Evolutionary conservation across 2,888 invertebrate species (phyloP).

Genomic region (Philonicus albiceps): DNA sequence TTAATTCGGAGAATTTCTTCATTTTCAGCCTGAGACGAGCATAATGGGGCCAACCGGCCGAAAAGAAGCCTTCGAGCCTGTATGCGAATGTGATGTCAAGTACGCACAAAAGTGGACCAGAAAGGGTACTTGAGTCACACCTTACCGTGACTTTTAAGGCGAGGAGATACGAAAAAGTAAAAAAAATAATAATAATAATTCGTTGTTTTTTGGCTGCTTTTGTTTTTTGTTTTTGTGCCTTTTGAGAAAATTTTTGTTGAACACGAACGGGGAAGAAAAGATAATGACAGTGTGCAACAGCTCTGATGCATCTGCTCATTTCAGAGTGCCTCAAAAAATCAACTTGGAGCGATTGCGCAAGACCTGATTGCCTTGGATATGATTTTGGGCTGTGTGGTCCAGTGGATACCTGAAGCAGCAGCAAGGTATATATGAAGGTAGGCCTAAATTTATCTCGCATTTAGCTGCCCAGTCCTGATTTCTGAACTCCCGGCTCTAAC

Average conservation of each 20-base stretch:
- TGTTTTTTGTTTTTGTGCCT: neutral
- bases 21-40: neutral
- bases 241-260: slow-evolving; percentile 27
- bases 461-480: neutral
- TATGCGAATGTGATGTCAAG: slow-evolving; percentile 1
- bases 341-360: slow-evolving; percentile 35
- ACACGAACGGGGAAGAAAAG: slow-evolving; percentile 14
- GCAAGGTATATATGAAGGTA: neutral
- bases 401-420: neutral
- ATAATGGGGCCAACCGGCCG: slow-evolving; percentile 17
- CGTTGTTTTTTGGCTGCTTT: neutral
- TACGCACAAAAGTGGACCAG: slow-evolving; percentile 23
- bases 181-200: neutral
- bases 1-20: slow-evolving; percentile 39
- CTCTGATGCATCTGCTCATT: slow-evolving; percentile 38
- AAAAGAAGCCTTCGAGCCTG: slow-evolving; percentile 19
- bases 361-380: slow-evolving; percentile 35
- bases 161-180: neutral
- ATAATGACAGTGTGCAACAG: slow-evolving; percentile 24
- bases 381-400: slow-evolving; percentile 4
- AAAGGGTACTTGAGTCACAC: slow-evolving; percentile 34
- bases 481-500: neutral
- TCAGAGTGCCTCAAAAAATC: slow-evolving; percentile 21
- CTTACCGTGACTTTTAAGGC: slow-evolving; percentile 8
- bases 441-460: neutral